Evolutionary conservation across 1,140 invertebrate genomes (phyloP).

Genomic region (Ylistrum balloti): DNA sequence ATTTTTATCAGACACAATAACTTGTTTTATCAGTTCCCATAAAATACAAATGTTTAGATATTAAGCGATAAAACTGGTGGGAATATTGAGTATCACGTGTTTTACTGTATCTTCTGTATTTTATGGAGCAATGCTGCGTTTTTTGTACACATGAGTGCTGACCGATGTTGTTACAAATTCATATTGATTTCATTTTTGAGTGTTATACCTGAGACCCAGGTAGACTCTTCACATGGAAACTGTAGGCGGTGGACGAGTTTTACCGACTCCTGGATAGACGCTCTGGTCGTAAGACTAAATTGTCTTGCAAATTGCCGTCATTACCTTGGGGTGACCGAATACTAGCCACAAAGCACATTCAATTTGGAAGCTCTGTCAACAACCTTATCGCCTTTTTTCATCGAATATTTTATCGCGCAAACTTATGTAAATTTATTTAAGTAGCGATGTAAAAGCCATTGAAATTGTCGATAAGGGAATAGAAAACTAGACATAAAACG

Average conservation of each 20-base stretch:
- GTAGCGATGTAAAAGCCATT: constrained; percentile 38
- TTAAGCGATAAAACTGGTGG: constrained; percentile 34
- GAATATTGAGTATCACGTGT: constrained; percentile 32
- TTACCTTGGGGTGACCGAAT: constrained; percentile 6
- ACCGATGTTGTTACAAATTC: neutral
- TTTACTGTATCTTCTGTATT: neutral
- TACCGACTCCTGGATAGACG: neutral
- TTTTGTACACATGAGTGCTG: neutral
- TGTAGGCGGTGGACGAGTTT: constrained; percentile 16
- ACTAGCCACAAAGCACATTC: constrained; percentile 32
- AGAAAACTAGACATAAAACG: constrained; percentile 11
- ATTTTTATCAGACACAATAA: constrained; percentile 11
- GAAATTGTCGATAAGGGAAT: neutral
- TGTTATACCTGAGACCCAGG: neutral
- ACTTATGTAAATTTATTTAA: constrained; percentile 36
- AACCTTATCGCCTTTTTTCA: constrained; percentile 28
- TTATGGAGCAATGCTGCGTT: neutral
- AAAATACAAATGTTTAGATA: constrained; percentile 36
- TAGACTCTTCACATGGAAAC: neutral
- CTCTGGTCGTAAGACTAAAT: constrained; percentile 29
- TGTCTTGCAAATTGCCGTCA: constrained; percentile 32
- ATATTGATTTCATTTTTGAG: neutral
- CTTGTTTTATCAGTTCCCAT: constrained; percentile 3
- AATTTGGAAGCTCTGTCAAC: constrained; percentile 37
- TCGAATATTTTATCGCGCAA: constrained; percentile 39